Percentiles rank a stretch among this genome's conserved stretches.
Evolutionary conservation across 2,113 vertebrate genomes (phyloP).

Genomic region (Phrynocephalus versicolor): DNA sequence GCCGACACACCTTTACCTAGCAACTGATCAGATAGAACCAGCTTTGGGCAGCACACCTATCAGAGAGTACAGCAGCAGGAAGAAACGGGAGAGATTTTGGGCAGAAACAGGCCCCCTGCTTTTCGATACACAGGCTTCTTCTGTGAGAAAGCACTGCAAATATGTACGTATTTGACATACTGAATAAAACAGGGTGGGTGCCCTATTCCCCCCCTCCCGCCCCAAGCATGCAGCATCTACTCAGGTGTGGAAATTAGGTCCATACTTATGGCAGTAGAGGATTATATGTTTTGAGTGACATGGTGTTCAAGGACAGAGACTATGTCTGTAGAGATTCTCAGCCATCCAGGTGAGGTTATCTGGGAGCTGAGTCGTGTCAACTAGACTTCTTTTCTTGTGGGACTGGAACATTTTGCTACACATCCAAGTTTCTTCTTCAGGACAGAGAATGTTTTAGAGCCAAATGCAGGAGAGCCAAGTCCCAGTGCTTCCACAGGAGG

Average conservation of each 20-base stretch:
- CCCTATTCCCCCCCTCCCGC: no score
- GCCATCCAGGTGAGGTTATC: no score
- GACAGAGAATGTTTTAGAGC: not conserved
- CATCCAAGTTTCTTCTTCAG: no score
- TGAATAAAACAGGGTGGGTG: not conserved
- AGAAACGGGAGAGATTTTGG: not conserved
- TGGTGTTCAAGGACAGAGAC: not conserved
- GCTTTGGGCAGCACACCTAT: conserved; percentile 30
- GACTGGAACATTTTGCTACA: no score
- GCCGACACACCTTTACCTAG: conserved; percentile 74
- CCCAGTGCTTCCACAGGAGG: not conserved
- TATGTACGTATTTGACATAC: not conserved
- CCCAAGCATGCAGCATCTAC: not conserved
- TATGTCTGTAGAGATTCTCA: no score
- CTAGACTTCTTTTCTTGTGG: no score
- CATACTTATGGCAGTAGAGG: not conserved
- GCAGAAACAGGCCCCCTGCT: not conserved
- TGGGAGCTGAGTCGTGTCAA: no score
- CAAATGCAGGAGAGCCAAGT: not conserved
- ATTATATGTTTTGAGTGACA: not conserved
- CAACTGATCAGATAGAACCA: conserved; percentile 63
- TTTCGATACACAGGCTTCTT: rapidly evolving
- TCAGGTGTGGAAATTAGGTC: not conserved
- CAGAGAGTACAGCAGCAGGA: not conserved
- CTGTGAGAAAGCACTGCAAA: not conserved